Evolutionary conservation across 1,140 invertebrate species (phyloP).

Genomic region (Pachyrhynchus sulphureomaculatus): DNA sequence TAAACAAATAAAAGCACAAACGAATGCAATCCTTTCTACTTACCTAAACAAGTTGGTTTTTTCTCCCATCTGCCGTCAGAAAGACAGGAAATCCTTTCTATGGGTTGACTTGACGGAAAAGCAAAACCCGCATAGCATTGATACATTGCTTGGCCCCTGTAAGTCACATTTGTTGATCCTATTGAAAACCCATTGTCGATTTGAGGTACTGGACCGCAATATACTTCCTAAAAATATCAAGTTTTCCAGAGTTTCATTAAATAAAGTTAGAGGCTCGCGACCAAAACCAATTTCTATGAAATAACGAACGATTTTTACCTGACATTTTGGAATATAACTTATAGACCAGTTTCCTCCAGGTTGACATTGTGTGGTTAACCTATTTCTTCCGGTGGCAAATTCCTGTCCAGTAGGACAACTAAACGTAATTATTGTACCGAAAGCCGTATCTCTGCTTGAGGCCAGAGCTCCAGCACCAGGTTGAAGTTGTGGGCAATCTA

Average conservation of each 20-base stretch:
- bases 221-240: slow-evolving; percentile 67
- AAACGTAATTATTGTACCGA: slow-evolving; percentile 86
- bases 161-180: slow-evolving; percentile 92
- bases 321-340: slow-evolving; percentile 90
- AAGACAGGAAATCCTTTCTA: slow-evolving; percentile 86
- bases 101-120: slow-evolving; percentile 82
- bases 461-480: slow-evolving; percentile 85
- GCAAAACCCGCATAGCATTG: slow-evolving; percentile 96
- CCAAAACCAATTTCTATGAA: no score
- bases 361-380: slow-evolving; percentile 81
- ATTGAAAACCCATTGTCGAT: slow-evolving; percentile 97
- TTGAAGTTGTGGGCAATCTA: slow-evolving; percentile 84
- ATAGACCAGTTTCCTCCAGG: slow-evolving; percentile 92
- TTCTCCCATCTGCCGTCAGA: slow-evolving; percentile 89
- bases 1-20: no score
- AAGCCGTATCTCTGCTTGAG: slow-evolving; percentile 88
- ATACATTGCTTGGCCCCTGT: slow-evolving; percentile 88
- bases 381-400: slow-evolving; percentile 85
- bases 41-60: slow-evolving; percentile 84
- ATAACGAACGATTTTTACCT: slow-evolving; percentile 59
- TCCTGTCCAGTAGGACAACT: slow-evolving; percentile 92
- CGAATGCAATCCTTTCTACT: no score
- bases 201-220: slow-evolving; percentile 95
- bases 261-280: no score
- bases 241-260: neutral